Evolutionary conservation across 2,888 invertebrate species (phyloP).

Genomic region (Pimpla rufipes): DNA sequence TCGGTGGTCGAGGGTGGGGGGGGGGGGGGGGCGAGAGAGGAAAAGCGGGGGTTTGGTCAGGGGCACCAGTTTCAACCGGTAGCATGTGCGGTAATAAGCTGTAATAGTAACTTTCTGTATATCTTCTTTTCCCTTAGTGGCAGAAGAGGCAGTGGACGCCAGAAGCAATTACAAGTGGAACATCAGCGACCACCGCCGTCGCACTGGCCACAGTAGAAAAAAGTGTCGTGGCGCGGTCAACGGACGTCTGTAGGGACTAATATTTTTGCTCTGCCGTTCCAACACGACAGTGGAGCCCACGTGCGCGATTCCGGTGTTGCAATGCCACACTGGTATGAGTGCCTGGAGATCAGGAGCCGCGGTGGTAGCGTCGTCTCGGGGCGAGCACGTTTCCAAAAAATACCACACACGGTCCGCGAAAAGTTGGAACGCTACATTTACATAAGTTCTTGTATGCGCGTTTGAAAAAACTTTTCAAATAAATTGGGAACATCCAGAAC

Average conservation of each 20-base stretch:
- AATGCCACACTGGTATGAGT: not conserved
- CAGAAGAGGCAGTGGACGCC: conserved; percentile 18
- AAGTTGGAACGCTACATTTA: too few relatives aligned
- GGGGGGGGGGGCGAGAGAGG: not conserved
- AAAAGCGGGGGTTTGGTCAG: not conserved
- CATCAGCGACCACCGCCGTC: not conserved
- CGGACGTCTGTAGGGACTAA: conserved; percentile 54
- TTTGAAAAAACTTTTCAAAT: too few relatives aligned
- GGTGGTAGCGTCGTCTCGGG: conserved; percentile 5
- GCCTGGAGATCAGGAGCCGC: not conserved
- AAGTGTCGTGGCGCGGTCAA: conserved; percentile 27
- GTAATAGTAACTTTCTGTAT: conserved; percentile 7
- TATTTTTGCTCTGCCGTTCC: conserved; percentile 70
- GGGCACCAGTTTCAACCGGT: not conserved
- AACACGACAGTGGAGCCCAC: conserved; percentile 65
- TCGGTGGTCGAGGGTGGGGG: not conserved
- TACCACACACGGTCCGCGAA: too few relatives aligned
- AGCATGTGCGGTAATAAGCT: conserved; percentile 29
- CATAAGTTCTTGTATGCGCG: conserved; percentile 31
- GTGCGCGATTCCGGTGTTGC: not conserved
- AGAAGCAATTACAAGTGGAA: not conserved
- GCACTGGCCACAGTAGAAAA: conserved; percentile 15
- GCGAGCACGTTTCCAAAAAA: too few relatives aligned
- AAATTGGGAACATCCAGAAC: too few relatives aligned
- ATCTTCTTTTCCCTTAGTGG: not conserved